A percentile compares a stretch with the other conserved stretches of the same genome.
phyloP scores from a whole-genome alignment of 2,113 vertebrate genomes.

The Spermophilus dauricus region DNA sequence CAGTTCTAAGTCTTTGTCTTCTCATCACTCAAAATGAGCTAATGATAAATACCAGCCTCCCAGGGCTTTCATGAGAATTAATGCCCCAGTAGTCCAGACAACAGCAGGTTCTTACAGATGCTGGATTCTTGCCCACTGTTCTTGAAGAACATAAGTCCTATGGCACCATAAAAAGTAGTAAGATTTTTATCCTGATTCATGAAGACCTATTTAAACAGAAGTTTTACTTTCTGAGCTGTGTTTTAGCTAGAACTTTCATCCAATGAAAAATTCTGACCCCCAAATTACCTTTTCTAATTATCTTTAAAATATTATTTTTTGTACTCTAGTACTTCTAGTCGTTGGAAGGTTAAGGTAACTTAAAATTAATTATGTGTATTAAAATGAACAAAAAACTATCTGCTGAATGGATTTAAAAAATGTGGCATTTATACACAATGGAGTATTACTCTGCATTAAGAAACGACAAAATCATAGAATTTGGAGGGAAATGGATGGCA shows the following conservation, averaged over 20 bases:
- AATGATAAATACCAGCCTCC: slow-evolving; percentile 29
- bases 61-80: slow-evolving; percentile 43
- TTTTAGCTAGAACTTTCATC: background rate
- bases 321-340: background rate
- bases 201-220: slow-evolving; percentile 24
- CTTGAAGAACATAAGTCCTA: background rate
- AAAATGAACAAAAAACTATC: background rate
- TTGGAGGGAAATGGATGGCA: no score
- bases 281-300: slow-evolving; percentile 8
- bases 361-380: background rate
- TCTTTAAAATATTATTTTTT: background rate
- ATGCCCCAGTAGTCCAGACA: background rate
- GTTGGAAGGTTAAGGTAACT: background rate
- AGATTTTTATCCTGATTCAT: slow-evolving; percentile 41
- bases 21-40: slow-evolving; percentile 4
- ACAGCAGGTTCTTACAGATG: background rate
- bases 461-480: no score
- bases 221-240: background rate
- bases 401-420: no score
- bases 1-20: slow-evolving; percentile 5
- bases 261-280: background rate
- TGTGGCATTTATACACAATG: no score
- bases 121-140: background rate
- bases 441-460: no score
- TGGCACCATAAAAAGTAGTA: background rate